A percentile compares a stretch with the other conserved stretches of the same genome.
phyloP scores from a whole-genome alignment of 1,140 invertebrate genomes.

The Semibalanus balanoides region DNA sequence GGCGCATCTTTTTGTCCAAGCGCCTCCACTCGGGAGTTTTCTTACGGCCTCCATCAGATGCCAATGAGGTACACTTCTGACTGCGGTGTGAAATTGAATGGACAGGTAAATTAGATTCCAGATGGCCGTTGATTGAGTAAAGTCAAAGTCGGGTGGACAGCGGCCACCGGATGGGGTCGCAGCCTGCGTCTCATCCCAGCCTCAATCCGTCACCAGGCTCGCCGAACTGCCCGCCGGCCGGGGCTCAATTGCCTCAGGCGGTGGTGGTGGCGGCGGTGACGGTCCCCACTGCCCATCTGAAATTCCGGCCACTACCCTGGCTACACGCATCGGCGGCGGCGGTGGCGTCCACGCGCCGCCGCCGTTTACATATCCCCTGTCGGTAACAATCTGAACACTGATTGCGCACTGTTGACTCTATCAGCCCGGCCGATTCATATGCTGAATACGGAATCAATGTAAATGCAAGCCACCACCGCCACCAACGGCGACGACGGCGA shows the following conservation, averaged over 20 bases:
- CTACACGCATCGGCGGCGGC: neutral
- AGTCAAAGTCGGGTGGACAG: neutral
- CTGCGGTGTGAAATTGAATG: constrained; percentile 1
- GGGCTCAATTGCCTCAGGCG: too few species aligned
- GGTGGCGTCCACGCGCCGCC: too few species aligned
- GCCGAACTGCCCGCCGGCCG: too few species aligned
- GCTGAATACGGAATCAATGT: constrained; percentile 2
- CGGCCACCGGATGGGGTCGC: neutral
- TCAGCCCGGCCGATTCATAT: neutral
- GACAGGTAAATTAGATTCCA: neutral
- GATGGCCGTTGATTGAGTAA: neutral
- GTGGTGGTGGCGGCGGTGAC: too few species aligned
- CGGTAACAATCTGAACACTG: neutral
- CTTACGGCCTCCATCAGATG: neutral
- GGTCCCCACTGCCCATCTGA: neutral
- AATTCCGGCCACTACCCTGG: neutral
- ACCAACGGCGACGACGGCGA: too few species aligned
- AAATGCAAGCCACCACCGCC: neutral
- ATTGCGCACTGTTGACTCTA: neutral
- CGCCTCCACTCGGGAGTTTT: neutral
- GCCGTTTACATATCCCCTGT: neutral
- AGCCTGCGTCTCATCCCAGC: too few species aligned
- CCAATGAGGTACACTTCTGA: neutral
- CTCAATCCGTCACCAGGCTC: too few species aligned
- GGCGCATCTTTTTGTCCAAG: neutral